Percentiles rank a stretch among this genome's conserved stretches.
phyloP scores from a whole-genome alignment of 1,140 invertebrate species.

The Zaprionus tsacasi region DNA sequence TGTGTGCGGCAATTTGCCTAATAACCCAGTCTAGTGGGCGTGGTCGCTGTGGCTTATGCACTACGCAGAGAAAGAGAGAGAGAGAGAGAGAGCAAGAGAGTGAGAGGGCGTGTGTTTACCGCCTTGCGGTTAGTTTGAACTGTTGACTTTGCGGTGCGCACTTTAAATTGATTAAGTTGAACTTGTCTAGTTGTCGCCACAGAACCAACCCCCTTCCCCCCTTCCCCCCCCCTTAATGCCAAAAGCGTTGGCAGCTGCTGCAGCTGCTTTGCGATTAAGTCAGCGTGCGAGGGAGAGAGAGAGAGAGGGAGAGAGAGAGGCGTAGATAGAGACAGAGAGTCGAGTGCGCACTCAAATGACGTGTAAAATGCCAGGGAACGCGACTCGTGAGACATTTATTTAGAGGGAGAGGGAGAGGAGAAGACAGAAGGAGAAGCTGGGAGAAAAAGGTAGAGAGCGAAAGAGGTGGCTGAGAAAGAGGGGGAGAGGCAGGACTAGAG shows the following conservation, averaged over 20 bases:
- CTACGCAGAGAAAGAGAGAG: not conserved
- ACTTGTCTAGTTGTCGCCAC: slow-evolving; percentile 69
- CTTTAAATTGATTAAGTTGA: slow-evolving; percentile 82
- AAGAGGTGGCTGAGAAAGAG: no score
- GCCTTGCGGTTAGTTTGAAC: slow-evolving; percentile 77
- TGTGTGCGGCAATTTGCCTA: slow-evolving; percentile 73
- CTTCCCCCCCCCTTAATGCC: slow-evolving; percentile 50
- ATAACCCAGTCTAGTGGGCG: slow-evolving; percentile 49
- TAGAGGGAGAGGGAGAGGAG: not conserved
- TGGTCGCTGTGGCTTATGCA: not conserved
- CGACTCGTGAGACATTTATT: slow-evolving; percentile 78
- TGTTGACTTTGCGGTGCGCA: slow-evolving; percentile 78
- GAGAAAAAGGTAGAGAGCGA: no score
- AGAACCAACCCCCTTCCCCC: not conserved
- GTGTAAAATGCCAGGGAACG: slow-evolving; percentile 40
- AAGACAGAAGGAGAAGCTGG: no score
- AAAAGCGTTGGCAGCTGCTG: slow-evolving; percentile 35
- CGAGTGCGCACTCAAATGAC: slow-evolving; percentile 47
- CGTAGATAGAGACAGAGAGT: slow-evolving; percentile 13
- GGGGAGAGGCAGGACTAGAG: not conserved
- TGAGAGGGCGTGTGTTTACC: slow-evolving; percentile 26
- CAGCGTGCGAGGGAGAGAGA: slow-evolving; percentile 7
- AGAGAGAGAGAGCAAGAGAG: not conserved
- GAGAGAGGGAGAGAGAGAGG: not conserved
- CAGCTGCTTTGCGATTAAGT: slow-evolving; percentile 70